Evolutionary conservation across 92 coral and sea anemone species (phyloP), one percentile per base, ranked within the genome.

Genomic region (Porites cylindrica): DNA sequence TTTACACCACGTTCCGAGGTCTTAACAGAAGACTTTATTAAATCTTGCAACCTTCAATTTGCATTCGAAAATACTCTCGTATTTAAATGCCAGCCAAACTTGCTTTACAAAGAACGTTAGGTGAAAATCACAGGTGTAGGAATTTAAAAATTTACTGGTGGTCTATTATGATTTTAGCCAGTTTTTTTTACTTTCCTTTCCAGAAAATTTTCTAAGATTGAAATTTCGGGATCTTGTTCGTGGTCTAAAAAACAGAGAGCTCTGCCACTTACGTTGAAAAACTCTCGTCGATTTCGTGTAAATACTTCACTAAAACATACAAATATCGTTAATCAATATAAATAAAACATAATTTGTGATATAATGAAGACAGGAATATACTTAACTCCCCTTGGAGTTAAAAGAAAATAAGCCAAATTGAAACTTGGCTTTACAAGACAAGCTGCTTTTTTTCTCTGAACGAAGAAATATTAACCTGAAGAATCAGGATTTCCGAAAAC

Each of bases 331-430:
- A 72, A 82, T 58, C 9, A 11, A 38, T 32, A 54, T 82, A 56
- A 82, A 82, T 82, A 70, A 71, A 56, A 58, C 58, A 70, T 82
- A 7, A 82, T 67, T 58, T 20, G 66, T 52, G 51, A 14, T 4
- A 75, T 75, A 20, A 8, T 10, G 16, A 56, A 56, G 21, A 20
- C 43, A 29, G 65, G 26, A 70, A 71, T 38, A 56, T 71, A 58
- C 43, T 18, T 26, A 26, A 43, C 69, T 68, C 78, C 67, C 77
- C 70, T 70, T 2, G 69, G 86, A 71, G 85, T 69, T 51, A 21
- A 26, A 7, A 26, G 26, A 5, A 68, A 51, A 66, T 81, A 1
- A 9, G 19, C 10, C 38, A 82, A 82, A 21, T 56, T 72, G 29
- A 32, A 56, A 4, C 51, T 24, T 29, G 66, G 32, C 59, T 32